Evolutionary conservation across 1,140 invertebrate species (phyloP).

Genomic region (Propsilocerus akamusi): DNA sequence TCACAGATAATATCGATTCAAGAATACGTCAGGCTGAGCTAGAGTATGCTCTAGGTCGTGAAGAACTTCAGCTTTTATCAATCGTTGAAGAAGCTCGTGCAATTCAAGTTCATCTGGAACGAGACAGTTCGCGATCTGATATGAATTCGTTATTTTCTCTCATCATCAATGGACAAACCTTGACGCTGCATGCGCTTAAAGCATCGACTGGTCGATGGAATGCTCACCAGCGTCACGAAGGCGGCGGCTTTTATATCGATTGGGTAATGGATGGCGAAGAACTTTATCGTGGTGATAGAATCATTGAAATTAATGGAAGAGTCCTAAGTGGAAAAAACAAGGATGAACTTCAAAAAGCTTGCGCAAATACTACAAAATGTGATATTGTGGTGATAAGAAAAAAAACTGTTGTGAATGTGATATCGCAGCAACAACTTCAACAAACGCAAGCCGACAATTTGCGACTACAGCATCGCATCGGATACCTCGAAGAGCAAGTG

Average conservation of each 20-base stretch:
- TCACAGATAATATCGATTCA: conserved; percentile 73
- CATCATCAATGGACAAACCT: conserved; percentile 1
- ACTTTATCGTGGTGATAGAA: conserved; percentile 55
- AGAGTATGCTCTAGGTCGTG: conserved; percentile 69
- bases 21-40: conserved; percentile 76
- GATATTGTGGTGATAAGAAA: conserved; percentile 36
- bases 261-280: conserved; percentile 58
- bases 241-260: conserved; percentile 43
- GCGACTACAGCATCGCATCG: conserved; percentile 66
- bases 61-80: conserved; percentile 69
- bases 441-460: conserved; percentile 53
- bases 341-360: conserved; percentile 37
- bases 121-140: conserved; percentile 28
- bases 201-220: conserved; percentile 38
- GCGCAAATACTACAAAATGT: conserved; percentile 21
- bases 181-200: conserved; percentile 41
- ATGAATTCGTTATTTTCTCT: conserved; percentile 13
- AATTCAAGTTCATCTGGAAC: conserved; percentile 57
- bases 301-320: conserved; percentile 71
- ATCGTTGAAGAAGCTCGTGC: conserved; percentile 63
- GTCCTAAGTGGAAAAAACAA: conserved; percentile 44
- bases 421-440: conserved; percentile 15
- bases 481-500: conserved; percentile 77
- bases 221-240: conserved; percentile 31
- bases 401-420: conserved; percentile 12